Conservation (phyloP, 2,113 vertebrate genomes). For the Potamarius usumacintae region DNA sequence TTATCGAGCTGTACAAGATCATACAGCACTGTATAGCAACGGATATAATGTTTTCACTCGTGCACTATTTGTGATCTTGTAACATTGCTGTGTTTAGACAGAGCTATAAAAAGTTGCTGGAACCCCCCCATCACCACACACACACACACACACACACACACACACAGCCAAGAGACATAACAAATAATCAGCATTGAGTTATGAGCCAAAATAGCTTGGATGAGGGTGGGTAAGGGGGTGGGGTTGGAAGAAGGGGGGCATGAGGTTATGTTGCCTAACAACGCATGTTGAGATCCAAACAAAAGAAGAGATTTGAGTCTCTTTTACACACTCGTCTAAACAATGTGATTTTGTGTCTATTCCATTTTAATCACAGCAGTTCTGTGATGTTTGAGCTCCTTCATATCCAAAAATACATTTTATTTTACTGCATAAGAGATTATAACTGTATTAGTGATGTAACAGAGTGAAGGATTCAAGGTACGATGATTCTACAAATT, state of each 20-base stretch:
- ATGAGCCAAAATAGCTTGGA: background rate
- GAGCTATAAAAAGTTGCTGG: background rate
- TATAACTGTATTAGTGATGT: background rate
- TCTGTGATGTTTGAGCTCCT: slow-evolving; percentile 2
- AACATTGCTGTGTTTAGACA: background rate
- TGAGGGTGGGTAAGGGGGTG: too few relatives aligned
- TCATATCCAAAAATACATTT: background rate
- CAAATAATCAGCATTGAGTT: background rate
- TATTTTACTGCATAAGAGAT: background rate
- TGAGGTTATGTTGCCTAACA: background rate
- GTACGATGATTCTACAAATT: background rate
- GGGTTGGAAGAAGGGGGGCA: background rate
- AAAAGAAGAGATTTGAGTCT: slow-evolving; percentile 64
- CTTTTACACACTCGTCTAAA: slow-evolving; percentile 53
- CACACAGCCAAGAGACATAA: background rate
- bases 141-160: background rate
- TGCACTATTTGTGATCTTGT: background rate
- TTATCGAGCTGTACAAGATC: background rate
- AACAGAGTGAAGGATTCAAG: background rate
- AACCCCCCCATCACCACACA: background rate
- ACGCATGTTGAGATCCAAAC: slow-evolving; percentile 65
- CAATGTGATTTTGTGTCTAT: slow-evolving; percentile 67
- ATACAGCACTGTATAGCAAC: too few relatives aligned
- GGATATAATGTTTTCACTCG: background rate
- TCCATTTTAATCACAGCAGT: slow-evolving; percentile 42